Conservation (phyloP, 2,797 vertebrate genomes). For the Dicrostonyx torquatus region DNA sequence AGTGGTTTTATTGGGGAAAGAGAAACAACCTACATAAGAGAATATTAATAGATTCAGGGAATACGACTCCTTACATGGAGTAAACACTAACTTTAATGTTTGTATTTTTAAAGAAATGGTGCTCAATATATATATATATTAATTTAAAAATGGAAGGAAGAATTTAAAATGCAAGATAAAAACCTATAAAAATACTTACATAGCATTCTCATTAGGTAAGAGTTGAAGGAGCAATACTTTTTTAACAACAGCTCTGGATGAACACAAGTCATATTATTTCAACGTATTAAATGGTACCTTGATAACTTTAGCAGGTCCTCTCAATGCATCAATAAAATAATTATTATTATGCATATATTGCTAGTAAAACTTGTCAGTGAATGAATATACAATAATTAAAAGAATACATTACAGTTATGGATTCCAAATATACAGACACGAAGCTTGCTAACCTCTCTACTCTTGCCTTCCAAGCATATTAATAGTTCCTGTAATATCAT, state of each 20-base stretch:
- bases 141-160: not conserved
- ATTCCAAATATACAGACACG: not conserved
- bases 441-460: not conserved
- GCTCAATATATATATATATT: not conserved
- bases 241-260: not conserved
- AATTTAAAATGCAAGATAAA: not conserved
- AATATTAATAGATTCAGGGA: not conserved
- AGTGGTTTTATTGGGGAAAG: not conserved
- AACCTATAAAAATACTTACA: not conserved
- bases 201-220: not conserved
- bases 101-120: not conserved
- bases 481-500: not conserved
- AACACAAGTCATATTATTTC: not conserved
- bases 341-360: not conserved
- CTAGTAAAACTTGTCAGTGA: not conserved
- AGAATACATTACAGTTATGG: not conserved
- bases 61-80: not conserved
- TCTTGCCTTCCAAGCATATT: not conserved
- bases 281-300: not conserved
- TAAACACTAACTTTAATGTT: not conserved
- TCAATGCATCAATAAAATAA: not conserved
- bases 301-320: not conserved
- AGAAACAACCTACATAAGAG: not conserved
- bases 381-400: conserved; percentile 22
- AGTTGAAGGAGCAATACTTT: not conserved